Percentiles rank a stretch among this genome's conserved stretches.
Conservation (phyloP, 2,797 vertebrate genomes). For the Sebastes flavidus region DNA sequence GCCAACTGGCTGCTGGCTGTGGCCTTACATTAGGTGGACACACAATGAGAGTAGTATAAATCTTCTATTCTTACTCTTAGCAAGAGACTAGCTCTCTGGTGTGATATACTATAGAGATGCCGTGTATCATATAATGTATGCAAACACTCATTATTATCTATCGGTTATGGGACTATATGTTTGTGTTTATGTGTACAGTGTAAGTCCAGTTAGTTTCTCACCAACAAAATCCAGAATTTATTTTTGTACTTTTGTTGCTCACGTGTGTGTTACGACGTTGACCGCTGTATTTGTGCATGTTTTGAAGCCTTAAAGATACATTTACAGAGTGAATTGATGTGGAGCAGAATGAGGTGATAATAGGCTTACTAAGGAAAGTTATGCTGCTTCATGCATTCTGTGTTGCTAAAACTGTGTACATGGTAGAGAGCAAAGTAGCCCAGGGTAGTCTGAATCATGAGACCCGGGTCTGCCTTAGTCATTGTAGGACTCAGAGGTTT, state of each 20-base stretch:
- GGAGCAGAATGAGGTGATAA: slow-evolving; percentile 8
- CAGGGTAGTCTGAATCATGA: slow-evolving; percentile 59
- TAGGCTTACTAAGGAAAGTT: slow-evolving; percentile 25
- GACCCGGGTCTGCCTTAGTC: slow-evolving; percentile 57
- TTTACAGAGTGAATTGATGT: not conserved
- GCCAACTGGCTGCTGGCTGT: not conserved
- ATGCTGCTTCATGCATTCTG: slow-evolving; percentile 13
- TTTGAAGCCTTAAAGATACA: slow-evolving; percentile 49
- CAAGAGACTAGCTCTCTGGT: not conserved
- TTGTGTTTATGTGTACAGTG: not conserved
- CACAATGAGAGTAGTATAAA: not conserved
- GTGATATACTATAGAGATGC: not conserved
- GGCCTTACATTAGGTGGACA: not conserved
- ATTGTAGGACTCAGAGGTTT: slow-evolving; percentile 48
- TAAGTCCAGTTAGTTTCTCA: not conserved
- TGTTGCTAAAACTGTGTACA: slow-evolving; percentile 14
- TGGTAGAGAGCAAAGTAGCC: slow-evolving; percentile 18
- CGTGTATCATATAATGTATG: not conserved
- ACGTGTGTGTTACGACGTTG: not conserved
- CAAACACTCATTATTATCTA: not conserved
- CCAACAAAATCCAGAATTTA: not conserved
- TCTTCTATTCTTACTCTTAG: not conserved
- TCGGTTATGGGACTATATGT: not conserved
- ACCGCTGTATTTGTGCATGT: slow-evolving; percentile 3
- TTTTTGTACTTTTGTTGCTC: slow-evolving; percentile 3